Evolutionary conservation across 2,888 invertebrate species (phyloP).

Genomic region (Aricia artaxerxes): DNA sequence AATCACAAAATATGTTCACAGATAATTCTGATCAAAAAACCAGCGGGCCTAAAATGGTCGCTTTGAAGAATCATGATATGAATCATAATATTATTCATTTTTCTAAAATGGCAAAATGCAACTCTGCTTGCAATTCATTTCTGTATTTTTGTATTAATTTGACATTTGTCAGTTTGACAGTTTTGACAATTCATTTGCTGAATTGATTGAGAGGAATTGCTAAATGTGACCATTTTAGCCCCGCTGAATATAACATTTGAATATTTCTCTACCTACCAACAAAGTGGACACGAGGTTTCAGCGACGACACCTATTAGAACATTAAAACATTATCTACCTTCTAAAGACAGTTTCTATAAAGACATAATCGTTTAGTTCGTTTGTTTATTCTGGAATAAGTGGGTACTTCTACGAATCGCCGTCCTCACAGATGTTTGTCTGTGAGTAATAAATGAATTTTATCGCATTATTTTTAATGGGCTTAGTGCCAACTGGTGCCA

Average conservation of each 20-base stretch:
- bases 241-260: neutral
- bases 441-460: slow-evolving; percentile 23
- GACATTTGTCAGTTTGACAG: no score
- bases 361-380: neutral
- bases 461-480: slow-evolving; percentile 29
- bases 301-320: neutral
- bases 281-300: neutral
- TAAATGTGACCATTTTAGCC: no score
- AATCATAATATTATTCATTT: no score
- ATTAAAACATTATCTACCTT: neutral
- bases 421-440: neutral
- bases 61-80: no score
- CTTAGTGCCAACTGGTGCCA: slow-evolving; percentile 4
- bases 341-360: neutral
- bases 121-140: no score
- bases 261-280: neutral
- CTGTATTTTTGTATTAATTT: no score
- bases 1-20: no score
- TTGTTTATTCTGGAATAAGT: slow-evolving; percentile 6
- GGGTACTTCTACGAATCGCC: neutral
- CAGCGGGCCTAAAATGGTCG: no score
- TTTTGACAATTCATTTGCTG: no score
- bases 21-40: no score
- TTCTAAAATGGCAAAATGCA: no score
- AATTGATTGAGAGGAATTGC: no score